Evolutionary conservation across 92 coral and sea anemone genomes (phyloP).

Genomic region (Epizoanthus fatuus): DNA sequence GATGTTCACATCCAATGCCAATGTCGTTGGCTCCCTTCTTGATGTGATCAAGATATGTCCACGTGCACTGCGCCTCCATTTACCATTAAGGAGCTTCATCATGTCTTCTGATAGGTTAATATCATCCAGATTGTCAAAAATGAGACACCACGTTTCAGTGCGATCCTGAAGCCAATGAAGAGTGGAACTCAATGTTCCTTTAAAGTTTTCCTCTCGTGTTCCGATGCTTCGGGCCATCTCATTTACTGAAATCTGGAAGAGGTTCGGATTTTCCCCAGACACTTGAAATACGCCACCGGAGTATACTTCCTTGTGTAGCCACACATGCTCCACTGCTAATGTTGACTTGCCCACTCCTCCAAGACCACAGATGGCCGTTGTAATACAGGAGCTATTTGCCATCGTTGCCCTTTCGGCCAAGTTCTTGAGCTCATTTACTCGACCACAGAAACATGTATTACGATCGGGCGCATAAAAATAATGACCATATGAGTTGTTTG

Average conservation of each 20-base stretch:
- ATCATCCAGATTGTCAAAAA: constrained; percentile 86
- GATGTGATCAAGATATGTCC: constrained; percentile 89
- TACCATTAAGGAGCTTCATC: constrained; percentile 75
- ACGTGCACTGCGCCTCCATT: constrained; percentile 70
- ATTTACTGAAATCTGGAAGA: constrained; percentile 71
- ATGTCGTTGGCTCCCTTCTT: constrained; percentile 71
- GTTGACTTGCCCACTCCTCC: constrained; percentile 94
- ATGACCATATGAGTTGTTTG: not conserved
- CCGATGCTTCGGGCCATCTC: constrained; percentile 81
- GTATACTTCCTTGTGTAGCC: constrained; percentile 66
- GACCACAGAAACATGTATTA: constrained; percentile 75
- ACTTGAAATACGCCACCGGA: constrained; percentile 90
- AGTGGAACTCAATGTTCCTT: constrained; percentile 65
- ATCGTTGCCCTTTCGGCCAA: constrained; percentile 45
- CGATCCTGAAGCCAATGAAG: constrained; percentile 63
- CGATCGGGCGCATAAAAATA: constrained; percentile 73
- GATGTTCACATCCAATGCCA: constrained; percentile 57
- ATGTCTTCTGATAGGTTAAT: constrained; percentile 68
- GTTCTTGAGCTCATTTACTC: constrained; percentile 53
- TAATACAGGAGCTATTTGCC: constrained; percentile 21
- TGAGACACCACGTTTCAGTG: constrained; percentile 71
- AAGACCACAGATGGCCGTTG: constrained; percentile 84
- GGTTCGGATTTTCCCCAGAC: constrained; percentile 77
- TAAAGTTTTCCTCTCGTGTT: constrained; percentile 65
- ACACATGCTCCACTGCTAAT: constrained; percentile 83